A percentile compares a stretch with the other conserved stretches of the same genome.
Conservation (phyloP, 2,888 invertebrate genomes). For the Eupithecia exiguata region DNA sequence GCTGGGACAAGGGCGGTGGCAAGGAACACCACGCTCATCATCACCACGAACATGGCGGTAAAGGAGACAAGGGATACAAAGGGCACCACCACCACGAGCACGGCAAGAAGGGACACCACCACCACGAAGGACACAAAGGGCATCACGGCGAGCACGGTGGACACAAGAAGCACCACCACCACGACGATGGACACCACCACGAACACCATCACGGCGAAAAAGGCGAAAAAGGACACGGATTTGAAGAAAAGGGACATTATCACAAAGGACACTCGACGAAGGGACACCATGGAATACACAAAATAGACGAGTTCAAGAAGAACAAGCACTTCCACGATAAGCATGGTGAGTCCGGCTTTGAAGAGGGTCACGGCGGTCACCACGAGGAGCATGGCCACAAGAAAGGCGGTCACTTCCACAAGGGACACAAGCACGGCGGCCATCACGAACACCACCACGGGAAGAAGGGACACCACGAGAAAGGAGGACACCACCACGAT, state of each 20-base stretch:
- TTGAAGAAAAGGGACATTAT: conserved; percentile 86
- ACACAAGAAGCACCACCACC: conserved; percentile 86
- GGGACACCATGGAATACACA: conserved; percentile 92
- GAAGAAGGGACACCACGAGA: conserved; percentile 91
- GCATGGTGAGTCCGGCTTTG: conserved; percentile 89
- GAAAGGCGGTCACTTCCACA: conserved; percentile 91
- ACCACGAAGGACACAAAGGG: conserved; percentile 86
- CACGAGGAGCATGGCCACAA: conserved; percentile 91
- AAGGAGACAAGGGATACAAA: conserved; percentile 88
- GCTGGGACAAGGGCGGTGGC: conserved; percentile 82
- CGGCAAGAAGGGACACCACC: conserved; percentile 88
- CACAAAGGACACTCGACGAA: conserved; percentile 93
- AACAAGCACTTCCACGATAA: conserved; percentile 93
- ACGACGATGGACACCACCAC: conserved; percentile 86
- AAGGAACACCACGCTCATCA: conserved; percentile 86
- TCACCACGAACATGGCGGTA: conserved; percentile 86
- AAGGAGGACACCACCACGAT: conserved; percentile 91
- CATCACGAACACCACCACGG: conserved; percentile 91
- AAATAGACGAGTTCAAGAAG: conserved; percentile 92
- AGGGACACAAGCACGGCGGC: conserved; percentile 89
- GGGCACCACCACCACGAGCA: conserved; percentile 87
- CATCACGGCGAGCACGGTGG: conserved; percentile 85
- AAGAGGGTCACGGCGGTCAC: conserved; percentile 90
- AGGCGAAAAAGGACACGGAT: conserved; percentile 84
- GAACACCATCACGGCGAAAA: conserved; percentile 86